phyloP scores from a whole-genome alignment of 1,140 invertebrate genomes.

The Phenacoccus solenopsis region DNA sequence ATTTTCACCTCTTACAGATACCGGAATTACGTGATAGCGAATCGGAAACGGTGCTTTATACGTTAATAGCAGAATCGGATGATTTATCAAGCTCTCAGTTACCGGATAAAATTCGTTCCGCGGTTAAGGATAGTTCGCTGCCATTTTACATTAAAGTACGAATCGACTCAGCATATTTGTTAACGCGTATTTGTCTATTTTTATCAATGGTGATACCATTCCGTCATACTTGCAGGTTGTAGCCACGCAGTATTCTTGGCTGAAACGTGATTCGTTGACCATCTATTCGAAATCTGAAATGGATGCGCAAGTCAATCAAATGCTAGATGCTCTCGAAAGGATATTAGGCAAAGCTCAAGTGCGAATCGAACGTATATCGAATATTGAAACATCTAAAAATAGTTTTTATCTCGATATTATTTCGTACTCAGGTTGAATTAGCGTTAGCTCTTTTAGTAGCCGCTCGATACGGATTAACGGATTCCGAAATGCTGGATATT shows the following conservation, averaged over 20 bases:
- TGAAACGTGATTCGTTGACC: neutral
- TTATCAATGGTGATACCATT: no score
- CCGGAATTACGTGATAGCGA: neutral
- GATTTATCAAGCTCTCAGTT: neutral
- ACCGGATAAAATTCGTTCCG: neutral
- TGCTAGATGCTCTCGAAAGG: neutral
- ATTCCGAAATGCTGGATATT: constrained; percentile 60
- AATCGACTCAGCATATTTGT: no score
- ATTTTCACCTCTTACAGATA: constrained; percentile 1
- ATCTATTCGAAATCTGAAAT: neutral
- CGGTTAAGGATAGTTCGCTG: neutral
- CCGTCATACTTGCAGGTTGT: neutral
- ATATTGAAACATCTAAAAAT: neutral
- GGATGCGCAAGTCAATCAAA: neutral
- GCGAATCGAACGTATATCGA: neutral
- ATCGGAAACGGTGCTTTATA: neutral
- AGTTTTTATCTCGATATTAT: neutral
- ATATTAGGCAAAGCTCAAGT: neutral
- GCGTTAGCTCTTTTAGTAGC: constrained; percentile 53
- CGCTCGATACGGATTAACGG: constrained; percentile 53
- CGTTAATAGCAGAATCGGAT: constrained; percentile 3
- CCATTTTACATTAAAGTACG: neutral
- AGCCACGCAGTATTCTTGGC: neutral
- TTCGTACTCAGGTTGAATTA: constrained; percentile 35
- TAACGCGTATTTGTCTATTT: no score